Base-by-base conservation (phyloP, 2,113 vertebrate genomes). In the Osmerus eperlanus region DNA sequence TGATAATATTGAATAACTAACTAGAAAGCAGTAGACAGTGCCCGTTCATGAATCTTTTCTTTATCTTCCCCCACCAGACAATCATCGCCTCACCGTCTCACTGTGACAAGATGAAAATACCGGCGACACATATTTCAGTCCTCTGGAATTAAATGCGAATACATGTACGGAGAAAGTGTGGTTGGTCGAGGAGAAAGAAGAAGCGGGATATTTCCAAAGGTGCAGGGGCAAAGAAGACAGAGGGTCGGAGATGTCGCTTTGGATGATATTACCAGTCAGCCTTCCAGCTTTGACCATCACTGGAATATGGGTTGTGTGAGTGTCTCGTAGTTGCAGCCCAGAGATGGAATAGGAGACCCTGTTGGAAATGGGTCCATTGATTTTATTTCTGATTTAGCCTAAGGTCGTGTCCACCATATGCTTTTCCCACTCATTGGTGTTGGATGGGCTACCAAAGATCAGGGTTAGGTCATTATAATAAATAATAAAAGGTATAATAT, bases 271-370 rank as follows among this genome's bases (percentile, higher is more conserved):
- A 52, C 94, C 94, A 14, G 29, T 93, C 88, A 91, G 91, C 68
- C 87, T 95, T 60, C 91, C 93, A 0, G 88, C 94, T 81, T 88
- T 94, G 89, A 93, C 90, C 85, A 93, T 95, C 87, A 89, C 93
- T 56, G 94, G 94, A 64, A 93, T 93, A 83, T 94, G 94, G 93
- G 89, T 94, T 4, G 91, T 95, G 94, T 95, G 81, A 94, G 94
- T 94, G 62, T 16, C 28, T 64, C 16, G 12, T 15, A 12, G 16
- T 18, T n/a, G 23, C n/a, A 70, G 4, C 70, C 70, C 28, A 64
- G 65, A 71, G 67, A 19, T 36, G 66, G 73, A 61, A 78, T 86
- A 91, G 84, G 75, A 95, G 94, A 92, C 93, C 77, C 87, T 92
- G 52, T 95, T 94, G 94, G 89, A 88, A 79, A 90, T 11, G 41